A percentile compares a stretch with the other conserved stretches of the same genome.
Evolutionary conservation across 2,888 invertebrate species (phyloP).

Genomic region (Biston stratarius): DNA sequence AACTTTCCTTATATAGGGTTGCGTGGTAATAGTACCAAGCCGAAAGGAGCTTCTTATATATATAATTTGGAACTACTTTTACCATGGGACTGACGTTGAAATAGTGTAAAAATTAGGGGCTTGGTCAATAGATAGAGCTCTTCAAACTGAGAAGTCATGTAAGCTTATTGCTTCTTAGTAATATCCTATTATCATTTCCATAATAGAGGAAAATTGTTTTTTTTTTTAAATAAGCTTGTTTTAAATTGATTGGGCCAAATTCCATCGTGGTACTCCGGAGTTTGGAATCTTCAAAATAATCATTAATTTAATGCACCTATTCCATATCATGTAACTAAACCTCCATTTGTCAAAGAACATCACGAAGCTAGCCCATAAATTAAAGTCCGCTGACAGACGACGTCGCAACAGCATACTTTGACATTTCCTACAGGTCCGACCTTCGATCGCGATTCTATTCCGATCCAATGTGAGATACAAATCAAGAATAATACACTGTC

Average conservation of each 20-base stretch:
- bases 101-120: too few species aligned
- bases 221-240: too few species aligned
- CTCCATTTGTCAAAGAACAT: constrained; percentile 33
- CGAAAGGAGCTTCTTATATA: too few species aligned
- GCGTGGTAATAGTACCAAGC: too few species aligned
- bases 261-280: background rate
- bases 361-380: constrained; percentile 30
- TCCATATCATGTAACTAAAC: constrained; percentile 12
- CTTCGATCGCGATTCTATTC: constrained; percentile 24
- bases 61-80: too few species aligned
- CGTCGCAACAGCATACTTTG: constrained; percentile 32
- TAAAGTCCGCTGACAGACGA: constrained; percentile 20
- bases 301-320: constrained; percentile 2
- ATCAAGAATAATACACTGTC: constrained; percentile 14
- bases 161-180: too few species aligned
- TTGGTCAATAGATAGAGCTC: too few species aligned
- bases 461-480: constrained; percentile 9
- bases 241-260: background rate
- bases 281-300: background rate
- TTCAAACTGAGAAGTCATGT: too few species aligned
- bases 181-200: too few species aligned
- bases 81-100: too few species aligned
- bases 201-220: too few species aligned
- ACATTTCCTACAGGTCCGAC: constrained; percentile 34
- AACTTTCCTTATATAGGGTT: too few species aligned